Evolutionary conservation across 2,797 vertebrate genomes (phyloP), one percentile per base, ranked within the genome.

Genomic region (Bufotes viridis): DNA sequence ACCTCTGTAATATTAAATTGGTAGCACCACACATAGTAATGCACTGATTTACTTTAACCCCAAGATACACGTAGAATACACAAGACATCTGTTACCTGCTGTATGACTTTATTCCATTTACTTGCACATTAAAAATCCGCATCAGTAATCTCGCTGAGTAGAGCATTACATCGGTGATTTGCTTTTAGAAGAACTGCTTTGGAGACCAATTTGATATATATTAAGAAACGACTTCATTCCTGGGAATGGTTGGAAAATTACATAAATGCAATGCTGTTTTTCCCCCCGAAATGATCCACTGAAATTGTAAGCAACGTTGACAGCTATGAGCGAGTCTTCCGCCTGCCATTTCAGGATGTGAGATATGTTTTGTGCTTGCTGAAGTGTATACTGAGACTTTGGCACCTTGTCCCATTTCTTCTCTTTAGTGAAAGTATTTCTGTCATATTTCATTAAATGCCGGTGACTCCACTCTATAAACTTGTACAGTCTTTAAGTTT

Each of bases 291-390:
- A 81, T 85, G 78, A 89, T 85, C n/a, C 57, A 42, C 87, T 82
- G 84, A 86, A 91, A 91, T 80, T 72, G 84, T 22, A 86, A 89
- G 86, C 80, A 63, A 34, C 0, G 0, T 75, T 20, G 60, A 84
- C 90, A 90, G 88, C 90, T 91, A 88, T 90, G 89, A 14, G 2
- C 89, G 69, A 82, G 70, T 29, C 24, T 76, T 89, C 8, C 15
- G 49, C 20, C 4, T 89, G 92, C 89, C 90, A 75, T 90, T 92
- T 90, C 87, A 1, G 0, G 17, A 87, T 70, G 67, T 78, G 80
- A 91, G 92, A 90, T 92, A 87, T 75, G 81, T 81, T 49, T 90
- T 89, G 87, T 20, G 83, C 90, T 85, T 90, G 86, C 82, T 49
- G 86, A 90, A 60, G 83, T 60, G 85, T 76, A 49, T 72, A 24